A percentile compares a stretch with the other conserved stretches of the same genome.
Conservation (phyloP, 1,140 invertebrate species). For the Brachionus koreanus region DNA sequence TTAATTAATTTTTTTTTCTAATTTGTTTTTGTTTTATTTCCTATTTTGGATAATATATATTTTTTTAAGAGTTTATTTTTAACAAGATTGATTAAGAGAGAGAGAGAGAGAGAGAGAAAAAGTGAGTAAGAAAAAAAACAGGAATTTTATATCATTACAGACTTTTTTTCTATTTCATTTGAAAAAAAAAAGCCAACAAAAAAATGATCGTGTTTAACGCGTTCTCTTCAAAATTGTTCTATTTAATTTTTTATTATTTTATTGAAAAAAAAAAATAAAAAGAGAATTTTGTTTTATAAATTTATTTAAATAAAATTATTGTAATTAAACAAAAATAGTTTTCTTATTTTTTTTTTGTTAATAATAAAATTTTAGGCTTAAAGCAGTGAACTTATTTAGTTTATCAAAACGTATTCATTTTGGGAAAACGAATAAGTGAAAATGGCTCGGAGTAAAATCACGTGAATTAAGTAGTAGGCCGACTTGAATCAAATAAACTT, state of each 20-base stretch:
- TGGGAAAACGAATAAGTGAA: neutral
- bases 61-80: neutral
- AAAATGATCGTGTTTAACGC: constrained; percentile 25
- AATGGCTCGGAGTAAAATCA: neutral
- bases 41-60: constrained; percentile 12
- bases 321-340: neutral
- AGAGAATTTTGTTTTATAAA: constrained; percentile 30
- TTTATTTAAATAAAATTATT: constrained; percentile 28
- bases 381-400: neutral
- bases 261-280: neutral
- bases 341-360: neutral
- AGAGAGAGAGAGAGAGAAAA: neutral
- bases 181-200: no score
- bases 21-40: neutral
- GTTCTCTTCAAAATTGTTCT: constrained; percentile 23
- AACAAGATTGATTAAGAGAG: neutral
- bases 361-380: neutral
- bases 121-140: neutral
- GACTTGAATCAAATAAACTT: neutral
- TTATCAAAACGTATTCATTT: neutral
- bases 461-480: neutral
- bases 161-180: neutral
- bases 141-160: neutral
- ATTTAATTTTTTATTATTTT: constrained; percentile 20
- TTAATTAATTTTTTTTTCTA: neutral